Base-by-base conservation (phyloP, 2,888 invertebrate species). In the Drosophila borealis region DNA sequence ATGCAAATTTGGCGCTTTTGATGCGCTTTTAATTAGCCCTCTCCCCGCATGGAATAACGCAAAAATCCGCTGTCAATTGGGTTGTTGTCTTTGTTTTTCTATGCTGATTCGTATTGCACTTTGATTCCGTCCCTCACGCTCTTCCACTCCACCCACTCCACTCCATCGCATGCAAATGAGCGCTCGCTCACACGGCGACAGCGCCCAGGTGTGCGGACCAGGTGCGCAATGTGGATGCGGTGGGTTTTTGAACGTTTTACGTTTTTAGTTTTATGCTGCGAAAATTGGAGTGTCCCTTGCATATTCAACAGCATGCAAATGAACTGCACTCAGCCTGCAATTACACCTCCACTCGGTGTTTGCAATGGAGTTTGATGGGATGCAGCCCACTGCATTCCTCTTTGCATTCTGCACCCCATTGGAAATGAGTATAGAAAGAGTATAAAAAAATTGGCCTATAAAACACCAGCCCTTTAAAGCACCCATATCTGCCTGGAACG, bases 261-360 rank as follows among this genome's bases (percentile, higher is more conserved):
- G 85, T 80, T 89, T 85, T 85, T 76, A 89, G 89, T 84, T 81
- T 89, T 80, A 64, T 71, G 70, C 69, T 73, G 79, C 74, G 66
- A 59, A 67, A 72, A 74, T 81, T 80, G 59, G 80, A 80, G 76
- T 74, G 77, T 76, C 74, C 71, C 78, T 80, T 85, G 78, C 80
- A 80, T 83, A 79, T 83, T 78, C 86, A 78, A 66, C 72, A 71
- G 68, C 66, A 84, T 90, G 85, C 78, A 89, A 89, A 89, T 89
- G 78, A 72, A 65, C 71, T 65, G 71, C 83, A 88, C 88, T 81
- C 85, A 88, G 74, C 65, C 72, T 64, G 81, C 81, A 78, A 84
- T 87, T 76, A 79, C 78, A 70, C 66, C 61, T 45, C 48, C 59
- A 79, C 76, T 75, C 54, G 29, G 3, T 17, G 29, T 9, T 53